Conservation (phyloP, 64 coral and sea anemone species). For the Stichodactyla helianthus region DNA sequence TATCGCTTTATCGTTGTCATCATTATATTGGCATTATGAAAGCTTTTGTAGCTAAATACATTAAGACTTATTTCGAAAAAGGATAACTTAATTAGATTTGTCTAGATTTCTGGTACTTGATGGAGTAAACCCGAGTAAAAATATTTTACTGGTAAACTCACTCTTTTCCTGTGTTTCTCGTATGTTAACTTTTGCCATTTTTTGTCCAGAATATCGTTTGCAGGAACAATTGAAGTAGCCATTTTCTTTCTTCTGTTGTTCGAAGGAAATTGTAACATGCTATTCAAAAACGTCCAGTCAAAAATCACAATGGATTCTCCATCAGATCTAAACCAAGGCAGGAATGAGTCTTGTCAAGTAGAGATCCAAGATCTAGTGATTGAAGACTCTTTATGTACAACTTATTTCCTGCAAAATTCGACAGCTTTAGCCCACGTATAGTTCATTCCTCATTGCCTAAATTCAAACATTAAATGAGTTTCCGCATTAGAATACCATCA, state of each 20-base stretch:
- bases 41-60: too few species aligned
- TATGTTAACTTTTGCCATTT: conserved; percentile 47
- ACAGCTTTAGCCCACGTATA: neutral
- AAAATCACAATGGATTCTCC: neutral
- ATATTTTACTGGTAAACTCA: neutral
- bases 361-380: neutral
- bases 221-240: conserved; percentile 13
- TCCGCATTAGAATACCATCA: neutral
- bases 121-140: neutral
- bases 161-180: conserved; percentile 55
- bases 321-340: neutral
- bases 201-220: conserved; percentile 40
- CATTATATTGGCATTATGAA: too few species aligned
- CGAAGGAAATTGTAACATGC: neutral
- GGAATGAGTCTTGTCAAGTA: neutral
- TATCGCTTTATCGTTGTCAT: neutral
- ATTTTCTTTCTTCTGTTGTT: conserved; percentile 14
- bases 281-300: neutral
- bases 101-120: too few species aligned
- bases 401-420: neutral
- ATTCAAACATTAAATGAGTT: too few species aligned
- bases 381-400: neutral
- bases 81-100: too few species aligned
- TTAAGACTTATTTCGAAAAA: too few species aligned
- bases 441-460: neutral